Evolutionary conservation across 2,888 invertebrate species (phyloP).

Genomic region (Spilarctia lutea): DNA sequence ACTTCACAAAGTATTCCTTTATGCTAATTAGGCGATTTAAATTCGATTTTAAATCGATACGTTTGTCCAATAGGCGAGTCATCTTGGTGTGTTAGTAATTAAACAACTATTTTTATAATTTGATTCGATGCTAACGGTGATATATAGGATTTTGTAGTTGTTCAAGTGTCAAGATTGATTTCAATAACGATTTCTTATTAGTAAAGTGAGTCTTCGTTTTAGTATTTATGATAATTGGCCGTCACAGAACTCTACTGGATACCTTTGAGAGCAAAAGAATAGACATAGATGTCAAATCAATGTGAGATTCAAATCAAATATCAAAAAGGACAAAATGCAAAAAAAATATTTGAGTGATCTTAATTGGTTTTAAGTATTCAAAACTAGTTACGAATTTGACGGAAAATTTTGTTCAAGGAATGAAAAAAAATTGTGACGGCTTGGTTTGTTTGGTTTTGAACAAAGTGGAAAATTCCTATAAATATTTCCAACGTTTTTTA

Average conservation of each 20-base stretch:
- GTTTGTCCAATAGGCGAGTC: conserved; percentile 47
- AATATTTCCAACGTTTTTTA: no score
- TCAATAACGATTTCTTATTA: conserved; percentile 52
- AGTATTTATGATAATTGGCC: conserved; percentile 30
- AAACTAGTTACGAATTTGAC: no score
- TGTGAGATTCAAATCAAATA: neutral
- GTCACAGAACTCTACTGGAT: conserved; percentile 18
- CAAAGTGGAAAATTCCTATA: no score
- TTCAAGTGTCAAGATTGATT: conserved; percentile 54
- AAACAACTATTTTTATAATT: conserved; percentile 59
- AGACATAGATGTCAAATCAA: neutral
- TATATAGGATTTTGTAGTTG: conserved; percentile 51
- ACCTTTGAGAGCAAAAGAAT: neutral
- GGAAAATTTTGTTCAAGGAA: no score
- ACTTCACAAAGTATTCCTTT: conserved; percentile 45
- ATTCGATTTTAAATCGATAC: conserved; percentile 58
- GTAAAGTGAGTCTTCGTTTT: conserved; percentile 44
- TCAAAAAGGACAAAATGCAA: neutral
- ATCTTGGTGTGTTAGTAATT: conserved; percentile 53
- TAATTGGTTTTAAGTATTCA: no score
- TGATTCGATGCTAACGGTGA: conserved; percentile 44
- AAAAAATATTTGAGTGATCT: no score
- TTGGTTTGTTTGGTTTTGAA: no score
- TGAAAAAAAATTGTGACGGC: no score
- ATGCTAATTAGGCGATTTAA: conserved; percentile 60